phyloP scores from a whole-genome alignment of 92 coral and sea anemone genomes.

The Pocillopora grandis region DNA sequence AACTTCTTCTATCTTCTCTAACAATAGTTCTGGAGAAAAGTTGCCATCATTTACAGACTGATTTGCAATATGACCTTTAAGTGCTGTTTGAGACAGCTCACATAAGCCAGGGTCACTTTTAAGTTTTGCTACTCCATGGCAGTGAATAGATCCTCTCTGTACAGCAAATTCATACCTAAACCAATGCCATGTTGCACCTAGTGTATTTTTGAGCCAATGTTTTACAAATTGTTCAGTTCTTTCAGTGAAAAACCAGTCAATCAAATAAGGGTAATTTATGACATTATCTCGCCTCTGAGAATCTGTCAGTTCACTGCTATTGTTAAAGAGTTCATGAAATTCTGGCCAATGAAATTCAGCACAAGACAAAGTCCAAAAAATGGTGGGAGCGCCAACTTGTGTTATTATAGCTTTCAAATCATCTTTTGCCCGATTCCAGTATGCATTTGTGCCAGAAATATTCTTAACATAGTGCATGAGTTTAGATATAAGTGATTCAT shows the following conservation, averaged over 20 bases:
- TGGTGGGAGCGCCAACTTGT: slow-evolving; percentile 61
- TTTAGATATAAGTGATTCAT: slow-evolving; percentile 47
- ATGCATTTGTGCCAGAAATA: slow-evolving; percentile 55
- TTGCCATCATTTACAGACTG: slow-evolving; percentile 15
- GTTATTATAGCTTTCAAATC: slow-evolving; percentile 61
- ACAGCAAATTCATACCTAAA: slow-evolving; percentile 70
- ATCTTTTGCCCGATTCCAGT: slow-evolving; percentile 63
- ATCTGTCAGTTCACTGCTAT: slow-evolving; percentile 24
- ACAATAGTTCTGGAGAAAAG: background rate
- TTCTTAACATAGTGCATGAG: slow-evolving; percentile 59
- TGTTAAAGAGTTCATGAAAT: slow-evolving; percentile 56
- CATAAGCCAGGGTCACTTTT: slow-evolving; percentile 63
- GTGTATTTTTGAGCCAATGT: slow-evolving; percentile 46
- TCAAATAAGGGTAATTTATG: slow-evolving; percentile 50
- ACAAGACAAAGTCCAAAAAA: slow-evolving; percentile 61
- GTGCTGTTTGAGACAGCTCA: slow-evolving; percentile 57
- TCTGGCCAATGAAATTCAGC: slow-evolving; percentile 68
- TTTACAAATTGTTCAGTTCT: slow-evolving; percentile 66
- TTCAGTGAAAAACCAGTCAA: slow-evolving; percentile 69
- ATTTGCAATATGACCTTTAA: slow-evolving; percentile 44
- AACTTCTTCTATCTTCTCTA: slow-evolving; percentile 40
- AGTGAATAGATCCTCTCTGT: slow-evolving; percentile 72
- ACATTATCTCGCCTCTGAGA: slow-evolving; percentile 39
- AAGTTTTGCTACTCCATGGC: slow-evolving; percentile 77
- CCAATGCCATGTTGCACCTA: slow-evolving; percentile 65